Evolutionary conservation across 2,888 invertebrate species (phyloP).

Genomic region (Tenthredo mesomela): DNA sequence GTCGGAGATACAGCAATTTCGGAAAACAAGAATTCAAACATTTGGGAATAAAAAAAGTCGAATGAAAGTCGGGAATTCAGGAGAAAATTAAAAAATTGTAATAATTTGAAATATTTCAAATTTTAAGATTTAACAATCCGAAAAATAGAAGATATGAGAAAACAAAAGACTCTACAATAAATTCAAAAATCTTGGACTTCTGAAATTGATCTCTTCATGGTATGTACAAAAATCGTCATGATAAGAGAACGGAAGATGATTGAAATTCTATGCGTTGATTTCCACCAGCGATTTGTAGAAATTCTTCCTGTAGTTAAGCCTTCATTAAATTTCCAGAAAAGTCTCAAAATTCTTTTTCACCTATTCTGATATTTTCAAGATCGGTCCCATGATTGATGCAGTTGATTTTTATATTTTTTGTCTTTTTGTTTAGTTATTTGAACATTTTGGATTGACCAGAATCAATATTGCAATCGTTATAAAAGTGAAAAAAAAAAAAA

Average conservation of each 20-base stretch:
- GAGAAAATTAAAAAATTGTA: not conserved
- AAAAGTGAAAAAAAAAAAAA: too few species aligned
- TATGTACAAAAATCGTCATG: not conserved
- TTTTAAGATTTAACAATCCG: not conserved
- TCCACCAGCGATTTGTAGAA: not conserved
- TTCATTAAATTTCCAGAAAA: too few species aligned
- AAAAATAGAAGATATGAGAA: not conserved
- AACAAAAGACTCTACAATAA: not conserved
- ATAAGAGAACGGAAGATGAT: not conserved
- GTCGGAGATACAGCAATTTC: not conserved
- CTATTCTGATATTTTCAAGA: too few species aligned
- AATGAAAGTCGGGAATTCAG: not conserved
- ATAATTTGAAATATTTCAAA: not conserved
- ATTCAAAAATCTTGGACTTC: not conserved
- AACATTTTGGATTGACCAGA: too few species aligned
- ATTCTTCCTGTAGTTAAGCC: too few species aligned
- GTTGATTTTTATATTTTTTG: too few species aligned
- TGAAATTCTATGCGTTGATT: not conserved
- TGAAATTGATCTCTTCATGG: too few species aligned
- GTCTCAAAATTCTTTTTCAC: too few species aligned
- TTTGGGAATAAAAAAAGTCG: not conserved
- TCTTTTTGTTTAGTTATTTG: too few species aligned
- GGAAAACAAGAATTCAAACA: not conserved
- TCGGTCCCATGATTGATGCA: too few species aligned
- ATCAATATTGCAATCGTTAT: too few species aligned